phyloP scores from a whole-genome alignment of 2,888 invertebrate species.

The Leucozona laternaria region DNA sequence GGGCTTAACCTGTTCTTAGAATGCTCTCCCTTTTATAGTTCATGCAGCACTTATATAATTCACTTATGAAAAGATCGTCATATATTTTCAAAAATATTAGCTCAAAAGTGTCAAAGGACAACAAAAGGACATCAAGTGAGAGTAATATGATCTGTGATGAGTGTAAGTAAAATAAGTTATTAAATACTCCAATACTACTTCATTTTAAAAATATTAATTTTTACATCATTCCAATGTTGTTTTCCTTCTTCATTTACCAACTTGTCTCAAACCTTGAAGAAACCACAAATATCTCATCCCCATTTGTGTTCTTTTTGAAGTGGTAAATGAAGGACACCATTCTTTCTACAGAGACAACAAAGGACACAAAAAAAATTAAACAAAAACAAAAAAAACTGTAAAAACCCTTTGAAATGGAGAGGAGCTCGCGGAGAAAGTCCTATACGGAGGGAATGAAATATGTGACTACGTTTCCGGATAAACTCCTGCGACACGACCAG shows the following conservation, averaged over 20 bases:
- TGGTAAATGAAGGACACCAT: conserved; percentile 69
- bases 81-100: too few species aligned
- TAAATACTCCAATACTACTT: conserved; percentile 55
- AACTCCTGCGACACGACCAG: conserved; percentile 52
- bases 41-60: too few species aligned
- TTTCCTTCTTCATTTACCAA: conserved; percentile 28
- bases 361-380: conserved; percentile 6
- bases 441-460: conserved; percentile 68
- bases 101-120: not conserved
- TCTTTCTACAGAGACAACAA: conserved; percentile 24
- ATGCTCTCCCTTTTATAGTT: too few species aligned
- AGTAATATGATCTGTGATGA: conserved; percentile 7
- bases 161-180: conserved; percentile 59
- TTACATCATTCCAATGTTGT: conserved; percentile 1
- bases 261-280: conserved; percentile 12
- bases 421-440: conserved; percentile 34
- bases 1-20: too few species aligned
- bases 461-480: conserved; percentile 69
- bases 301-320: conserved; percentile 26
- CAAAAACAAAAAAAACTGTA: conserved; percentile 5
- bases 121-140: conserved; percentile 23
- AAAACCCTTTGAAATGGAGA: conserved; percentile 15
- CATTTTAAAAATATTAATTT: conserved; percentile 58
- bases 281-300: conserved; percentile 45
- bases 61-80: too few species aligned